Base-by-base conservation (phyloP, 2,113 vertebrate species). In the Hystrix cristata region DNA sequence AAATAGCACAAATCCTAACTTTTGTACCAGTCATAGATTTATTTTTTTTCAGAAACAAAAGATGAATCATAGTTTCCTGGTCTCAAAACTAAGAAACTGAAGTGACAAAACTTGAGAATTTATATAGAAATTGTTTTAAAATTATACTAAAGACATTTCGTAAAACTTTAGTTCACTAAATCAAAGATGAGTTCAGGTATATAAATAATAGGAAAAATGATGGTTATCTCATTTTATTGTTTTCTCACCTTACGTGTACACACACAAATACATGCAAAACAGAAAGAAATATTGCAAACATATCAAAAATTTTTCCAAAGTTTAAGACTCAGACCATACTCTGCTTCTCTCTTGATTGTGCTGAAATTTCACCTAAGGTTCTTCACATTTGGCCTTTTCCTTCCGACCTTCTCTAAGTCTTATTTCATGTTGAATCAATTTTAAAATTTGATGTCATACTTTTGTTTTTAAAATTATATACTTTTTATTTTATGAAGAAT, bases 21-120 rank as follows among this genome's bases (percentile, higher is more conserved):
- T 74, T 55, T 43, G 53, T 9, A 78, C 8, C 6, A 91, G 11
- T 69, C 38, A 89, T 1, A 95, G 76, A 53, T 83, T 76, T 64
- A 53, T 83, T 76, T 64, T 94, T 94, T 88, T 59, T 72, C 34
- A 85, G 46, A 82, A 96, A 64, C 38, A 14, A 89, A 88, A 57
- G 80, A 29, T 46, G 6, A 29, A 82, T 64, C 14, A 90, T 25
- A 29, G 9, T 9, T 65, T 95, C 21, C 21, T 64, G 15, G 3
- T 34, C 14, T 78, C 34, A 91, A 95, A 92, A 18, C 62, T 81
- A 95, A 96, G 18, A 76, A 94, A 78, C 10, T 86, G 9, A 60
- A 95, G n/a, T 31, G 92, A 95, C 72, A 43, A 95, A 90, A 78
- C 6, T 9, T 57, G 43, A 96, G 88, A 79, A 71, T 38, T 21